Evolutionary conservation across 1,140 invertebrate genomes (phyloP).

Genomic region (Rhagoletis zephyria): DNA sequence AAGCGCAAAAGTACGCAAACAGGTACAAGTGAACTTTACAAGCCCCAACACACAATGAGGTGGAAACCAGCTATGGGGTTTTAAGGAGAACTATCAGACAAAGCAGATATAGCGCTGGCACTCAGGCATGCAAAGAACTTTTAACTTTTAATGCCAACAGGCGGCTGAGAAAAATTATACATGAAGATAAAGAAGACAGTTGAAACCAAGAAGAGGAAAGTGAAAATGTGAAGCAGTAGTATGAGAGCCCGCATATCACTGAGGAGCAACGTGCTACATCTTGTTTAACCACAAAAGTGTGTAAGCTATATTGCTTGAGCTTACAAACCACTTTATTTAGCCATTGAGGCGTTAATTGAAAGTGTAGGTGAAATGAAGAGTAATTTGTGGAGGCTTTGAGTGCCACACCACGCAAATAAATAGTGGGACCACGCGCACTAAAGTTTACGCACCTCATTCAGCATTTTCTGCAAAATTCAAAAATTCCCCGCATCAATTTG

Average conservation of each 20-base stretch:
- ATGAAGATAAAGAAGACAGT: not conserved
- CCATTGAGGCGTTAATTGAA: conserved; percentile 31
- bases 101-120: not conserved
- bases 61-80: not conserved
- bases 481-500: conserved; percentile 7
- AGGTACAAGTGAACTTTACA: not conserved
- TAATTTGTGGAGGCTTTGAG: not conserved
- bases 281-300: conserved; percentile 29
- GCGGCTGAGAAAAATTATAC: conserved; percentile 21
- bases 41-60: too few species aligned
- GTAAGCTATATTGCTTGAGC: conserved; percentile 11
- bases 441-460: not conserved
- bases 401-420: not conserved
- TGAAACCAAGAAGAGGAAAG: not conserved
- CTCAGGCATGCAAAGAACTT: conserved; percentile 24
- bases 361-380: not conserved
- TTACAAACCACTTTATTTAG: not conserved
- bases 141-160: conserved; percentile 5
- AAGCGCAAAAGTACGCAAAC: not conserved
- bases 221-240: not conserved
- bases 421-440: not conserved
- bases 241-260: not conserved
- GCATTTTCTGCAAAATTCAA: not conserved
- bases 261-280: not conserved
- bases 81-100: not conserved